These are phyloP conservation scores for Camelus dromedarius DNA, from an alignment of 2,113 vertebrate genomes.

Conservation along the genomic window DNA sequence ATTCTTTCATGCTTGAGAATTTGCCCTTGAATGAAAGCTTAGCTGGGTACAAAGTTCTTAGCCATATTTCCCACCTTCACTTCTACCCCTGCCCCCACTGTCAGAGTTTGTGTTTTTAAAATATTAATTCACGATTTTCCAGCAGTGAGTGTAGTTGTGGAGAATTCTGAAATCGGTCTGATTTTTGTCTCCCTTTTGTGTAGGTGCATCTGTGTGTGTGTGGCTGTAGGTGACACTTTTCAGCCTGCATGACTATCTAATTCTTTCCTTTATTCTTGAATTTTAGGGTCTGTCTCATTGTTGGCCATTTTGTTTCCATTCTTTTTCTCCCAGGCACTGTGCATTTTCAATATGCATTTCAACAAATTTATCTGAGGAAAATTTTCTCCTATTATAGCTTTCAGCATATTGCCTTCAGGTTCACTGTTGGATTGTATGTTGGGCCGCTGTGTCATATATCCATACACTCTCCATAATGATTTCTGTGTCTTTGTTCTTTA, in stretches of 20 bases:
- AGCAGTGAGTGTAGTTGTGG: background rate
- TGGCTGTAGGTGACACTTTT: background rate
- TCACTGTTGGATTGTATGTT: background rate
- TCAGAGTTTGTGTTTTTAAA: background rate
- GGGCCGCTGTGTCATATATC: background rate
- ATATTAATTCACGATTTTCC: background rate
- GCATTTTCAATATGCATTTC: background rate
- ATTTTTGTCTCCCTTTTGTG: background rate
- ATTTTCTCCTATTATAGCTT: background rate
- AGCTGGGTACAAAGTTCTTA: background rate
- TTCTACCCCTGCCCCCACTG: background rate
- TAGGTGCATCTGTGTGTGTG: background rate
- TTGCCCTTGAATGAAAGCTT: background rate
- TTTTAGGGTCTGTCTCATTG: background rate
- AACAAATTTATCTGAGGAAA: constrained; percentile 1
- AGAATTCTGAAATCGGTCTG: background rate
- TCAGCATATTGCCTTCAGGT: background rate
- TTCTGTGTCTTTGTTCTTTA: background rate
- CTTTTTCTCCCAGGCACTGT: background rate
- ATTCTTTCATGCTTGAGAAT: background rate
- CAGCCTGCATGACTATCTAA: background rate
- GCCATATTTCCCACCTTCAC: background rate
- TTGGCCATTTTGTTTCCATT: background rate
- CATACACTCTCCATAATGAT: background rate
- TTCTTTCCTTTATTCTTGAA: background rate